Evolutionary conservation across 2,797 vertebrate genomes (phyloP).

Genomic region (Loris lydekkerianus): DNA sequence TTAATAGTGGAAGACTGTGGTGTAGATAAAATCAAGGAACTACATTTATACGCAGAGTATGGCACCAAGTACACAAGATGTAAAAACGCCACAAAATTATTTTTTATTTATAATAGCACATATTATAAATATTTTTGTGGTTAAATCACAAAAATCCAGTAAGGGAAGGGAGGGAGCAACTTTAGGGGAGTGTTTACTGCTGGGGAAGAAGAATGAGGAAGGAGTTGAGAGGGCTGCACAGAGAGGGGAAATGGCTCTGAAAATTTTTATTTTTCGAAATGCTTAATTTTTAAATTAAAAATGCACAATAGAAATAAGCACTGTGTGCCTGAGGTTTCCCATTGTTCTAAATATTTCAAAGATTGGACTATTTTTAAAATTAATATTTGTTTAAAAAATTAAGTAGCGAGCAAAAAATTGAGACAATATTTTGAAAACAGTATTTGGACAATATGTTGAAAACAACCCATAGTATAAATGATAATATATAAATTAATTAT

Average conservation of each 20-base stretch:
- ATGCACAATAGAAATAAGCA: too few relatives aligned
- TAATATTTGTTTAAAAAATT: not conserved
- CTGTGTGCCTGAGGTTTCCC: not conserved
- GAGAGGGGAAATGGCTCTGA: not conserved
- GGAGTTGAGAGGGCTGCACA: fast-evolving
- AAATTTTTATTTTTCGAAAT: not conserved
- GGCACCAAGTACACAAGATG: not conserved
- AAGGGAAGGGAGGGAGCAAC: not conserved
- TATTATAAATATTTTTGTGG: not conserved
- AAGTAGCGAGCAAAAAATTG: not conserved
- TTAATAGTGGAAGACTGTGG: not conserved
- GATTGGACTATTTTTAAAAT: not conserved
- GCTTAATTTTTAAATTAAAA: not conserved
- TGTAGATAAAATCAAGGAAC: not conserved
- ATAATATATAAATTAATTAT: not conserved
- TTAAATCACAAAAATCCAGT: not conserved
- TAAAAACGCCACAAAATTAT: not conserved
- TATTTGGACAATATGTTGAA: not conserved
- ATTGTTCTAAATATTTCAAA: not conserved
- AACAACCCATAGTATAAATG: not conserved
- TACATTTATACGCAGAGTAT: not conserved
- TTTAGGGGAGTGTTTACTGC: not conserved
- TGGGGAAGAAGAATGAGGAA: not conserved
- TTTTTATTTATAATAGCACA: not conserved
- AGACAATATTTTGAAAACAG: not conserved